Evolutionary conservation across 2,888 invertebrate species (phyloP), one percentile per base, ranked within the genome.

Genomic region (Conops quadrifasciatus): DNA sequence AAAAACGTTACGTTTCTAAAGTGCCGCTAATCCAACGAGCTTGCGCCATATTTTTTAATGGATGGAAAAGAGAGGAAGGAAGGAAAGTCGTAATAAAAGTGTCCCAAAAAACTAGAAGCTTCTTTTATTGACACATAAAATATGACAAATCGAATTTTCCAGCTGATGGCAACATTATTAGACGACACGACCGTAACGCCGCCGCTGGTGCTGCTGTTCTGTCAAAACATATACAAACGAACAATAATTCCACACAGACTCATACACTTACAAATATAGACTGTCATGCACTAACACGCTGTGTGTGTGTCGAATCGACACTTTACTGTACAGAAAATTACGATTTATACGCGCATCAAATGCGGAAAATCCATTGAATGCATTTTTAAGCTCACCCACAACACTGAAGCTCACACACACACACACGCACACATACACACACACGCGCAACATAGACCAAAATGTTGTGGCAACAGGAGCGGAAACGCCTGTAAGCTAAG

Each of bases 81-180:
- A 60, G 11, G 26, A 19, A 64, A 49, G 28, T 16, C 49, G 19
- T 43, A 21, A 15, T 45, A 47, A 47, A 64, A 45, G n/a, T 28
- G 26, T 45, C 3, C 19, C 1, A 45, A 24, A 5, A 9, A 13
- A 2, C 16, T 11, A 26, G 15, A n/a, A 64, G 49, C 19, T 15
- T n/a, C 45, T 67, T 74, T 74, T 72, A 74, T 75, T 70, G 75
- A 67, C 72, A 75, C 74, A 74, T n/a, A 74, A 74, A 75, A 73
- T 73, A 70, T 74, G 74, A 75, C 75, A 75, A 73, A 73, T 71
- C 73, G 73, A 73, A 66, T 71, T 73, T 73, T 72, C 72, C 74
- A 75, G 72, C 75, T 74, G 74, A 73, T 73, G 73, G n/a, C 66
- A 56, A 66, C 56, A 56, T 66, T 53, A 66, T 24, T 43, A 43